Evolutionary conservation across 23 tunicate species (phyloP), one percentile per base, ranked within the genome.

Genomic region (Aplidium turbinatum): DNA sequence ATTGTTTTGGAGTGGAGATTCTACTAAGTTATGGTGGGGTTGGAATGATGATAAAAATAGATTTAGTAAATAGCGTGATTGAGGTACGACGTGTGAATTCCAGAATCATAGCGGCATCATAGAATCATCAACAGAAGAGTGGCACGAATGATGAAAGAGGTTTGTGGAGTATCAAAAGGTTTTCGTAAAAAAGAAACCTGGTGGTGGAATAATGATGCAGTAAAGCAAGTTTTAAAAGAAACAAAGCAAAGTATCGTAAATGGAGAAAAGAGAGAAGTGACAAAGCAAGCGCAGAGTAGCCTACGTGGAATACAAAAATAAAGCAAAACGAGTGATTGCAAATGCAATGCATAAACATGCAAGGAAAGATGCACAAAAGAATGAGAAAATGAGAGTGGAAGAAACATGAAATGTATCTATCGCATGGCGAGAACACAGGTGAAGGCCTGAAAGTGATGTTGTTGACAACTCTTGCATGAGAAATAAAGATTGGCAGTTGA

Each of bases 201-300:
- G 68, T 62, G 68, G 68, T 62, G 68, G 36, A 62, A 62, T n/a
- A 62, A 23, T 62, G 36, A 38, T 62, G 68, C 38, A 25, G 36
- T 62, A 7, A 62, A 62, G 30, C 27, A 32, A 42, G 16, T 16
- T 42, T 16, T 42, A 16, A 42, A 16, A 42, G 50, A 42, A 16
- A 42, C 11, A 42, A 42, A 42, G 16, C 13, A 42, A 42, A 42
- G 50, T 42, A 9, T 9, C 50, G 16, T 9, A 42, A n/a, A n/a
- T n/a, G n/a, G n/a, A n/a, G n/a, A n/a, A n/a, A n/a, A n/a, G n/a
- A n/a, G n/a, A n/a, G n/a, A 55, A 55, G 22, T 55, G n/a, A 11
- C 6, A 32, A 9, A 9, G 7, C 68, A 62, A 7, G 7, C 38
- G 9, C 38, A 25, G 7, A 29, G 7, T 25, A 9, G 6, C 5